These are phyloP conservation scores for Erebia aethiops DNA, from an alignment of 2,888 invertebrate genomes.

Conservation along the genomic window DNA sequence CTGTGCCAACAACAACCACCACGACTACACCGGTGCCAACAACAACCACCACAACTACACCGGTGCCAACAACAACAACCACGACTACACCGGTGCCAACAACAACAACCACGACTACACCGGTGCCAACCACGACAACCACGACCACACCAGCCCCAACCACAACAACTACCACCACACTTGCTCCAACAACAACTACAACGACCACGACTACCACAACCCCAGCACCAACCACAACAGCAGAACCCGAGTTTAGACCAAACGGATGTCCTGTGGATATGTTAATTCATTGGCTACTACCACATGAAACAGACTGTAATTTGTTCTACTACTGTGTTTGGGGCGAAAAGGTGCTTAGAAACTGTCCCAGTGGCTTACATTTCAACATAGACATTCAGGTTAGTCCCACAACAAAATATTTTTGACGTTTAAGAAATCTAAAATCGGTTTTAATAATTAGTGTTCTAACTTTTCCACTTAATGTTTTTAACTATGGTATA, in stretches of 20 bases:
- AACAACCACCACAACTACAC: conserved; percentile 17
- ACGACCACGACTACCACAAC: conserved; percentile 2
- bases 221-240: conserved; percentile 28
- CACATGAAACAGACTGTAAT: conserved; percentile 59
- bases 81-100: background rate
- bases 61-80: conserved; percentile 18
- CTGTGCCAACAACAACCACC: conserved; percentile 13
- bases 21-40: conserved; percentile 33
- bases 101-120: background rate
- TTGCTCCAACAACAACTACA: conserved; percentile 34
- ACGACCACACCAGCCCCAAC: conserved; percentile 6
- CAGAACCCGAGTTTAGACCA: conserved; percentile 48
- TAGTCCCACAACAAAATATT: conserved; percentile 24
- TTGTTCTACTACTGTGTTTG: conserved; percentile 69
- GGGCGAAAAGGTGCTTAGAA: conserved; percentile 53
- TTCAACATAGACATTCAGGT: conserved; percentile 65
- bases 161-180: conserved; percentile 31
- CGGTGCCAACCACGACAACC: background rate
- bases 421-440: background rate
- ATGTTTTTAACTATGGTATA: too few relatives aligned
- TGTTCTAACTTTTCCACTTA: too few relatives aligned
- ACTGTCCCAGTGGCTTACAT: conserved; percentile 53
- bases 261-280: conserved; percentile 69
- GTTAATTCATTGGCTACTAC: conserved; percentile 62
- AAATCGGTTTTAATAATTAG: background rate